These are phyloP conservation scores for Dicerorhinus sumatrensis DNA, from an alignment of 2,113 vertebrate genomes.

Conservation along the genomic window DNA sequence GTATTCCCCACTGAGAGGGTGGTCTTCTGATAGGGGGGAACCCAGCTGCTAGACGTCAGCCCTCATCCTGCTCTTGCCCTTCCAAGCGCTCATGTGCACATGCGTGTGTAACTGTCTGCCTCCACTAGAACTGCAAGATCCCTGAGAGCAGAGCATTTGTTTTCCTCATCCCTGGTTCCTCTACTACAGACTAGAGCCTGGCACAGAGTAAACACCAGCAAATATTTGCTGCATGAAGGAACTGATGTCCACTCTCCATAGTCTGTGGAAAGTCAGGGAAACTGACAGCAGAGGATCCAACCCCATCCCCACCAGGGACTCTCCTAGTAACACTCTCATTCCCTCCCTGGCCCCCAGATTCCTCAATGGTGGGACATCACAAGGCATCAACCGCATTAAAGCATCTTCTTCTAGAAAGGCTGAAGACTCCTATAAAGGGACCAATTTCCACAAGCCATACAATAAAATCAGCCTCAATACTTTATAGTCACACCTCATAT, in stretches of 20 bases:
- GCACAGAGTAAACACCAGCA: background rate
- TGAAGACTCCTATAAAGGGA: background rate
- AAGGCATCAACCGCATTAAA: background rate
- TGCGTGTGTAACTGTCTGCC: background rate
- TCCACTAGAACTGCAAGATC: background rate
- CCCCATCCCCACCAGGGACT: background rate
- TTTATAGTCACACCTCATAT: background rate
- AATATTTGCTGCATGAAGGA: background rate
- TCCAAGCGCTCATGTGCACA: background rate
- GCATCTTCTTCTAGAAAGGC: background rate
- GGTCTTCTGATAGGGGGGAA: background rate
- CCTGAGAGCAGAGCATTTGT: background rate
- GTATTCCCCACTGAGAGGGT: background rate
- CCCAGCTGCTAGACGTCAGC: rapidly evolving
- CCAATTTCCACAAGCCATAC: background rate
- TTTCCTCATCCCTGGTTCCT: background rate
- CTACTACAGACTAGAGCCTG: background rate
- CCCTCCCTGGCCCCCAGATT: background rate
- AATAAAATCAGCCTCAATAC: conserved; percentile 17
- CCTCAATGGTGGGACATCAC: background rate
- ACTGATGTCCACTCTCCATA: background rate
- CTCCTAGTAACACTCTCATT: background rate
- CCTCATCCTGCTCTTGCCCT: background rate
- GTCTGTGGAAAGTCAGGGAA: background rate
- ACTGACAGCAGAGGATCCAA: background rate